Percentiles rank a stretch among this genome's conserved stretches.
Evolutionary conservation across 2,797 vertebrate species (phyloP).

Genomic region (Cyprinodon diabolis): DNA sequence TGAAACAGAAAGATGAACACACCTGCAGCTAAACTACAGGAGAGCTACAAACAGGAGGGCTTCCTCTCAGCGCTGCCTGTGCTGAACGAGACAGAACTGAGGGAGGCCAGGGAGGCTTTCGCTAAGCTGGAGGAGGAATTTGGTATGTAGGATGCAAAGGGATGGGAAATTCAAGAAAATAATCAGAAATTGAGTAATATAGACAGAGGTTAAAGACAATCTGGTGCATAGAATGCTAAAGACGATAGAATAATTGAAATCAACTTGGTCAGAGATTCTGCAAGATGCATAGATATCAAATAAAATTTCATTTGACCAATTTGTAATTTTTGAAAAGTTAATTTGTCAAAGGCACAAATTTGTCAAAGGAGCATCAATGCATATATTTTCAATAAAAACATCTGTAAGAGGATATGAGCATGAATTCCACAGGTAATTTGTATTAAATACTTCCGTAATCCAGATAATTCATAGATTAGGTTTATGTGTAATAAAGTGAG

Average conservation of each 20-base stretch:
- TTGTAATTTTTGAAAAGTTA: background rate
- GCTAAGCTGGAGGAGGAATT: conserved; percentile 78
- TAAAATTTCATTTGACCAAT: background rate
- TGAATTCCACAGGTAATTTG: background rate
- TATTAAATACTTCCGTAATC: background rate
- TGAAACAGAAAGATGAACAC: conserved; percentile 40
- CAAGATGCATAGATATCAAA: background rate
- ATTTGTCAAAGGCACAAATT: too few relatives aligned
- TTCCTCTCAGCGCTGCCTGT: conserved; percentile 76
- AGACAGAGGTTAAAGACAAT: background rate
- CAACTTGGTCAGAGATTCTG: background rate
- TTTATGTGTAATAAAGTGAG: background rate
- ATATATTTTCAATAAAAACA: too few relatives aligned
- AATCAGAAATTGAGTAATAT: background rate
- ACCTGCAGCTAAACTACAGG: conserved; percentile 43
- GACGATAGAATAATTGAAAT: background rate
- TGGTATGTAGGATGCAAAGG: conserved; percentile 66
- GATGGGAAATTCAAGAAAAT: background rate
- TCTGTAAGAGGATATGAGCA: background rate
- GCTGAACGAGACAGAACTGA: conserved; percentile 70
- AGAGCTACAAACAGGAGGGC: conserved; percentile 74
- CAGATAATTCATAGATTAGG: background rate
- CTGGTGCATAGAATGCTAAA: background rate
- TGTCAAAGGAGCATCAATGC: too few relatives aligned
- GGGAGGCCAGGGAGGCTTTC: conserved; percentile 69